Base-by-base conservation (phyloP, 1,140 invertebrate species). In the Plodia interpunctella region DNA sequence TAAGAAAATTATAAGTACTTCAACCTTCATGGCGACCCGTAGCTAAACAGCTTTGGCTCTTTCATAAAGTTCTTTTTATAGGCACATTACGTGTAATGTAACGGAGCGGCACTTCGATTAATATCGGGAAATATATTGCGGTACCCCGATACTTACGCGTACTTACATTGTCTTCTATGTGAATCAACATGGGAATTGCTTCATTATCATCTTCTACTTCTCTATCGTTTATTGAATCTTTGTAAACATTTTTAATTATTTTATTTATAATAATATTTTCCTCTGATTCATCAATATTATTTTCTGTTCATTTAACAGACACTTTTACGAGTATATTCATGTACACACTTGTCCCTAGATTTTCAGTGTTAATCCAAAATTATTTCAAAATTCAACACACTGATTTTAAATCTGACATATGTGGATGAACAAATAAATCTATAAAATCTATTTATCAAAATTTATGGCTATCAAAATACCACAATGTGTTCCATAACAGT, bases 31-130 rank as follows among this genome's bases (percentile, higher is more conserved):
- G 57, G 60, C 59, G 60, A 62, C 57, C 65, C 60, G 17, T 25
- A 60, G 19, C 51, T 49, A 49, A 28, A 49, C 28, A 49, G 35
- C 35, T 20, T 51, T 25, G 55, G 65, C 50, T 55, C 65, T 51
- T 63, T 66, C 62, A 67, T 74, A 71, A 70, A 70, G 55, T 54
- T 62, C n/a, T 65, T 74, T 72, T 74, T 44, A 74, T 74, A 51
- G 63, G 19, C 44, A 28, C 58, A 58, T 65, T 63, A 68, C 51
- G 58, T 69, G 62, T 74, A 70, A 70, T 70, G 62, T 38, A 58
- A 56, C 35, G 63, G 28, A 66, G 52, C 53, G 59, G 63, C 21
- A 53, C 64, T 53, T 53, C 21, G 10, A 15, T 25, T 21, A 53
- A 53, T 25, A 63, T 55, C 55, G 35, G 49, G 17, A 10, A 44